A percentile compares a stretch with the other conserved stretches of the same genome.
Conservation (phyloP, 2,888 invertebrate species). For the Morinoia aosen region DNA sequence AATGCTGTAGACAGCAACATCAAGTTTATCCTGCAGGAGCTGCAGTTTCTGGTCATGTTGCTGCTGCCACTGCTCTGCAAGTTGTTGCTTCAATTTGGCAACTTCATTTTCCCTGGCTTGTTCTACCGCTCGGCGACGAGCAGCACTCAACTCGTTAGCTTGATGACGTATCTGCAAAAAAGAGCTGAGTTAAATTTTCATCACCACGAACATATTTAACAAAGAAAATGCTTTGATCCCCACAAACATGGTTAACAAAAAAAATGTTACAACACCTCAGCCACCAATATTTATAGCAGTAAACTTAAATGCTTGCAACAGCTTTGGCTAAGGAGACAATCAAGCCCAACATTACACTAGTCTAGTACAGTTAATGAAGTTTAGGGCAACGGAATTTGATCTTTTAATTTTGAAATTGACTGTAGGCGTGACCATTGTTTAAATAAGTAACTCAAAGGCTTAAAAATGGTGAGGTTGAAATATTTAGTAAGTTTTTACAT, state of each 20-base stretch:
- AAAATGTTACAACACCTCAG: neutral
- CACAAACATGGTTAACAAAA: neutral
- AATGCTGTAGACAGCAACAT: neutral
- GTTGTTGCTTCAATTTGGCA: neutral
- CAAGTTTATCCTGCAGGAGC: conserved; percentile 1
- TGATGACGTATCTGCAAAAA: conserved; percentile 25
- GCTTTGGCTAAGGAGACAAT: neutral
- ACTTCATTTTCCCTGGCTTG: neutral
- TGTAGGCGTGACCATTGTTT: neutral
- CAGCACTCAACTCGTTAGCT: conserved; percentile 15
- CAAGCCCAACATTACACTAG: neutral
- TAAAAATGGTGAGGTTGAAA: neutral
- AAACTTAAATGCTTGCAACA: neutral
- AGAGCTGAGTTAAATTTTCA: neutral
- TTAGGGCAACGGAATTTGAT: neutral
- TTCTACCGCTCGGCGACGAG: neutral
- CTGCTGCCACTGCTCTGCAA: conserved; percentile 27
- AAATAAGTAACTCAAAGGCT: neutral
- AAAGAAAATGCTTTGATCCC: neutral
- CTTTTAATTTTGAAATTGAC: neutral
- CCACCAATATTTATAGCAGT: neutral
- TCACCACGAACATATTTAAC: neutral
- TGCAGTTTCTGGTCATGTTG: neutral
- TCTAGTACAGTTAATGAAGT: no score
- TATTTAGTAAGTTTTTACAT: neutral